Evolutionary conservation across 1,140 invertebrate species (phyloP).

Genomic region (Liolophura sinensis): DNA sequence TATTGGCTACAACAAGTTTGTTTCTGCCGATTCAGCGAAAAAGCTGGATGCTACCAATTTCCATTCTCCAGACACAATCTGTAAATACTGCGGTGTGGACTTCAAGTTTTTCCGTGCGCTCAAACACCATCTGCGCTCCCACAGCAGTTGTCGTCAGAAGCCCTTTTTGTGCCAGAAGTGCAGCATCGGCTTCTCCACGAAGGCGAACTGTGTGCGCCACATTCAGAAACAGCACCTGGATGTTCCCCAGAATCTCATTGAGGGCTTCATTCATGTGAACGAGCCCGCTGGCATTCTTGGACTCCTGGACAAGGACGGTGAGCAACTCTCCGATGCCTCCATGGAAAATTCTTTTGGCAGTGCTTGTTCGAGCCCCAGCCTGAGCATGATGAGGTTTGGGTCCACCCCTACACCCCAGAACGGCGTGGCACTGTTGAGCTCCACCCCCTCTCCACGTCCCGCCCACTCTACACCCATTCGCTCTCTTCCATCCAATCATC

Average conservation of each 20-base stretch:
- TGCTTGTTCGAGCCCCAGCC: too few species aligned
- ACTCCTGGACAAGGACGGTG: neutral
- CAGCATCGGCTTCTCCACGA: conserved; percentile 58
- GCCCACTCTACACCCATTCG: conserved; percentile 31
- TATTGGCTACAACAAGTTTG: conserved; percentile 76
- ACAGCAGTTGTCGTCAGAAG: conserved; percentile 56
- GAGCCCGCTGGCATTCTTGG: conserved; percentile 14
- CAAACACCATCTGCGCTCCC: conserved; percentile 57
- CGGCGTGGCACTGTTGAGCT: neutral
- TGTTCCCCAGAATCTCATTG: conserved; percentile 44
- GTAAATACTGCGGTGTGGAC: conserved; percentile 60
- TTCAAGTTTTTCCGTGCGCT: conserved; percentile 59
- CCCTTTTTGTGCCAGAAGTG: conserved; percentile 57
- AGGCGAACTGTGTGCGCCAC: conserved; percentile 60
- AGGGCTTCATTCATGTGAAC: conserved; percentile 36
- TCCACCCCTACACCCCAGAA: neutral
- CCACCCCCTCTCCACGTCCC: conserved; percentile 20
- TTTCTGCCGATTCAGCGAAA: conserved; percentile 78
- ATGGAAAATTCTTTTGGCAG: too few species aligned
- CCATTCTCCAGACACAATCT: conserved; percentile 55
- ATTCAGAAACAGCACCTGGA: conserved; percentile 57
- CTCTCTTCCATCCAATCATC: conserved; percentile 2
- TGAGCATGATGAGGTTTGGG: too few species aligned
- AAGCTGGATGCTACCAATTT: conserved; percentile 26
- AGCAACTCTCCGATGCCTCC: too few species aligned